phyloP scores from a whole-genome alignment of 2,797 vertebrate genomes.

The Danio aesculapii region DNA sequence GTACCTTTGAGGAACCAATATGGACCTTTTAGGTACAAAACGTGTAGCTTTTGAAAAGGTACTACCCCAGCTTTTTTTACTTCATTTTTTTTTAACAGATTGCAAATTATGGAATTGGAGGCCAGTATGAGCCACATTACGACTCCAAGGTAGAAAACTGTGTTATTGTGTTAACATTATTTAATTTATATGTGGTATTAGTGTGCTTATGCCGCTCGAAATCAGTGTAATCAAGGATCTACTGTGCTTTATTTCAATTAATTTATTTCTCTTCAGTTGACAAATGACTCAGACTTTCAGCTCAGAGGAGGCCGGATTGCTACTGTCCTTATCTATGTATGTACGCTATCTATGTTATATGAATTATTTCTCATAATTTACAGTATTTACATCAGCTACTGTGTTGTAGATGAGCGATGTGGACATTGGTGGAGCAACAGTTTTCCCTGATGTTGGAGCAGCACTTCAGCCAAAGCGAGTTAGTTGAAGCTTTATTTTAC shows the following conservation, averaged over 20 bases:
- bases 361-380: neutral
- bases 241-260: neutral
- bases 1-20: too few species aligned
- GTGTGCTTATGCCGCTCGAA: neutral
- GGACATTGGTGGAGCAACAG: conserved; percentile 85
- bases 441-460: conserved; percentile 86
- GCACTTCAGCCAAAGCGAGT: conserved; percentile 87
- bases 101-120: conserved; percentile 89
- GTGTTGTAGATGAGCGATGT: conserved; percentile 86
- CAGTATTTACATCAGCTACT: neutral
- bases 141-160: conserved; percentile 67
- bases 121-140: conserved; percentile 88
- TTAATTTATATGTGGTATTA: neutral
- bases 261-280: conserved; percentile 38
- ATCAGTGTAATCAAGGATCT: neutral
- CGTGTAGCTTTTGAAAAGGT: too few species aligned
- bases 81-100: conserved; percentile 70
- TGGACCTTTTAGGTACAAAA: too few species aligned
- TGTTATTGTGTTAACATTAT: conserved; percentile 27
- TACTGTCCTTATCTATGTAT: conserved; percentile 64
- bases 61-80: too few species aligned
- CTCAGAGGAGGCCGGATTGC: conserved; percentile 57
- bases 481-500: conserved; percentile 34
- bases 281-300: conserved; percentile 41
- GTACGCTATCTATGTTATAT: neutral